These are phyloP conservation scores for Scomber scombrus DNA, from an alignment of 2,113 vertebrate species.

Conservation along the genomic window DNA sequence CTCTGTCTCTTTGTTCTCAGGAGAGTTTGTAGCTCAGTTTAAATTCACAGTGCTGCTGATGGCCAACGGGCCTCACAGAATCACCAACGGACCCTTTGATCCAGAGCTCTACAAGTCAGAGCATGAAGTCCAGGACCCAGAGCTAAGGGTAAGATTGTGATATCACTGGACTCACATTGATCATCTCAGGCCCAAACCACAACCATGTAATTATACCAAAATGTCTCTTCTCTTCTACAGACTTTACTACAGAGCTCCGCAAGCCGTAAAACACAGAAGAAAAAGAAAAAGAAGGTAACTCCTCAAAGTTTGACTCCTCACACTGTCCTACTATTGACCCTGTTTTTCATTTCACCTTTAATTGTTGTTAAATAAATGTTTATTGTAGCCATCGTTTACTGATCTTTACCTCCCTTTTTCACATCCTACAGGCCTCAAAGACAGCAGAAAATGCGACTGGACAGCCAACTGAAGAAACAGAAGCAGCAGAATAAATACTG, in stretches of 20 bases:
- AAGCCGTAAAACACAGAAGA: conserved; percentile 97
- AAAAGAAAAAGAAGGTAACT: conserved; percentile 98
- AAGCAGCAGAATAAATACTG: conserved; percentile 89
- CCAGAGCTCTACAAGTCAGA: conserved; percentile 94
- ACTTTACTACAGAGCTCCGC: conserved; percentile 96
- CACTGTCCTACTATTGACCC: neutral
- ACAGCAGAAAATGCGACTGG: conserved; percentile 93
- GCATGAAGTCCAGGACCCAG: conserved; percentile 93
- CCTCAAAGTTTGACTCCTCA: neutral
- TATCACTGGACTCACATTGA: neutral
- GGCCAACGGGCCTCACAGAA: conserved; percentile 96
- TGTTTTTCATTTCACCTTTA: neutral
- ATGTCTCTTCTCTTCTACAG: conserved; percentile 71
- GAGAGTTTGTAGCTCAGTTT: conserved; percentile 96
- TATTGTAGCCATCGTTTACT: neutral
- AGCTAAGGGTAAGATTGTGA: conserved; percentile 88
- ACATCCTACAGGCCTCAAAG: conserved; percentile 89
- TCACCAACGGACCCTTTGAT: conserved; percentile 92
- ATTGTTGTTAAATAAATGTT: neutral
- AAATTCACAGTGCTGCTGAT: conserved; percentile 98
- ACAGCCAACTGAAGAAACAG: conserved; percentile 88
- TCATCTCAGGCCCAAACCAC: neutral
- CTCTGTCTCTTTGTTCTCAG: conserved; percentile 72
- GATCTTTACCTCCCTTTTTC: neutral
- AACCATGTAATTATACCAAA: neutral